phyloP scores from a whole-genome alignment of 2,797 vertebrate species.

The Coccyzus lansbergi region DNA sequence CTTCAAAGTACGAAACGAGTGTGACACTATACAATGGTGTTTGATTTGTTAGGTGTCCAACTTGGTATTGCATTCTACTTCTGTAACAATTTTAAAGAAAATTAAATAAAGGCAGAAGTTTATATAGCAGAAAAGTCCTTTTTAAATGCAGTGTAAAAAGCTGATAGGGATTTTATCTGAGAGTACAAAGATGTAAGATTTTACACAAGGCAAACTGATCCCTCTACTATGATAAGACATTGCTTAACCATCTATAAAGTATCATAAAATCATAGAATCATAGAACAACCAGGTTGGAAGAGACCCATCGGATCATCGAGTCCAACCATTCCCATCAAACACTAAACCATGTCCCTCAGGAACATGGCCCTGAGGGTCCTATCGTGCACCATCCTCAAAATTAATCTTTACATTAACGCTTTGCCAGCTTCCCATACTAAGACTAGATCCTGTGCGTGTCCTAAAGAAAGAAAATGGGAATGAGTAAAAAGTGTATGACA shows the following conservation, averaged over 20 bases:
- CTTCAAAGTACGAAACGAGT: conserved; percentile 18
- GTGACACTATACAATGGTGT: neutral
- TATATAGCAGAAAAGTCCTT: neutral
- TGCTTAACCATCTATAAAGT: neutral
- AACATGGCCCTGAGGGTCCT: too few relatives aligned
- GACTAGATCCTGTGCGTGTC: neutral
- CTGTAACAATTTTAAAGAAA: neutral
- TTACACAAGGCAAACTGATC: neutral
- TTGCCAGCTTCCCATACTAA: neutral
- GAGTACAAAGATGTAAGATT: neutral
- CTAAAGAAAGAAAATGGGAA: neutral
- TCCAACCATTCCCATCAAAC: too few relatives aligned
- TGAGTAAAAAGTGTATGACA: neutral
- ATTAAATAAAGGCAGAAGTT: neutral
- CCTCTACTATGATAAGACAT: neutral
- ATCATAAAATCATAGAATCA: too few relatives aligned
- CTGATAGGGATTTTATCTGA: neutral
- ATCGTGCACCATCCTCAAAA: neutral
- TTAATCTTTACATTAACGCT: neutral
- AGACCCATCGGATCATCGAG: too few relatives aligned
- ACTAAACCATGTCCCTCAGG: too few relatives aligned
- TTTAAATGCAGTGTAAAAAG: conserved; percentile 20
- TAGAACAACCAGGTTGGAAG: too few relatives aligned
- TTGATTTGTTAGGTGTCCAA: conserved; percentile 35
- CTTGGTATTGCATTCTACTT: neutral